Evolutionary conservation across 2,113 vertebrate species (phyloP).

Genomic region (Pygoscelis antarcticus): DNA sequence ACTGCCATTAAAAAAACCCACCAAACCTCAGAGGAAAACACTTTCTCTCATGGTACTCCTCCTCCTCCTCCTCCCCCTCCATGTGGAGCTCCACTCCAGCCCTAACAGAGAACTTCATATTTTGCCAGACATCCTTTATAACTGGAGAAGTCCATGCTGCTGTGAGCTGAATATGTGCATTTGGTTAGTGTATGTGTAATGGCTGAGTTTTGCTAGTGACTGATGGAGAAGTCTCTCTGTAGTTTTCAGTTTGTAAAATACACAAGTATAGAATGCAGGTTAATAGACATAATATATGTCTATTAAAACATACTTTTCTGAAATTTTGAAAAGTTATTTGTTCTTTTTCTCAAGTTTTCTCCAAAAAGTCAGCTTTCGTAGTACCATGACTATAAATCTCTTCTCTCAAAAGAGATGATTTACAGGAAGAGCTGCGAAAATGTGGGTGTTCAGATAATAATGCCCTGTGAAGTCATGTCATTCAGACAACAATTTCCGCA

Average conservation of each 20-base stretch:
- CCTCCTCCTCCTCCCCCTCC: background rate
- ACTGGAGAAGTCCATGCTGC: background rate
- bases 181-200: background rate
- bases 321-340: background rate
- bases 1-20: background rate
- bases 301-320: background rate
- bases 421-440: background rate
- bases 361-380: background rate
- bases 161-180: background rate
- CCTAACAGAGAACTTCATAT: background rate
- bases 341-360: background rate
- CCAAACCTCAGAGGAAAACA: background rate
- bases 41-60: background rate
- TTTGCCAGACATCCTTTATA: background rate
- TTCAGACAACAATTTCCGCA: background rate
- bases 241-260: background rate
- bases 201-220: background rate
- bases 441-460: background rate
- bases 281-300: background rate
- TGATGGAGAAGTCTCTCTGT: background rate
- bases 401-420: background rate
- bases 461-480: background rate
- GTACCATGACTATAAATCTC: background rate
- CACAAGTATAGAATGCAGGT: background rate
- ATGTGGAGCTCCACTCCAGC: background rate